Percentiles rank a stretch among this genome's conserved stretches.
phyloP scores from a whole-genome alignment of 2,888 invertebrate genomes.

The Amorpha juglandis region DNA sequence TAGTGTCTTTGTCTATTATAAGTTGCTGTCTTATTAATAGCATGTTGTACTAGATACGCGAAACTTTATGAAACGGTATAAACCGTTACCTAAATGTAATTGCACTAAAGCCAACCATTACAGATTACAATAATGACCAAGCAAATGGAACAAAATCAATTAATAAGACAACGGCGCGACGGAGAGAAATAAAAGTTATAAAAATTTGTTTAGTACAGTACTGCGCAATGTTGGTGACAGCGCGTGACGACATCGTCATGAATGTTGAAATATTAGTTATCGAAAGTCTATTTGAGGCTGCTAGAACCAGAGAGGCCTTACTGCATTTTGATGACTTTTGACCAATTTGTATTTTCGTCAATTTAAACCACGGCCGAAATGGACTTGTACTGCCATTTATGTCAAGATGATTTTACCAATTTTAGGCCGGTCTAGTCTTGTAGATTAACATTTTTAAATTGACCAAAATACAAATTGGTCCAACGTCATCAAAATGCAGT shows the following conservation, averaged over 20 bases:
- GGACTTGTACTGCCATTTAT: too few relatives aligned
- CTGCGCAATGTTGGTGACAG: constrained; percentile 42
- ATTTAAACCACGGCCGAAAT: too few relatives aligned
- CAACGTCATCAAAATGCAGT: too few relatives aligned
- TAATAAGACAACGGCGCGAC: neutral
- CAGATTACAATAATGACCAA: constrained; percentile 13
- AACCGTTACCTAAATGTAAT: constrained; percentile 5
- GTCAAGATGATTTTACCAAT: too few relatives aligned
- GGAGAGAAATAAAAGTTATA: constrained; percentile 27
- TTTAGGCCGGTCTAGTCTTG: too few relatives aligned
- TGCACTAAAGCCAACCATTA: constrained; percentile 12
- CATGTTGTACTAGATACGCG: neutral
- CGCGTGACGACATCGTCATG: constrained; percentile 54
- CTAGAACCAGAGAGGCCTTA: too few relatives aligned
- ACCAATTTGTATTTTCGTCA: too few relatives aligned
- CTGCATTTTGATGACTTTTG: too few relatives aligned
- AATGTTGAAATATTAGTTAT: constrained; percentile 47
- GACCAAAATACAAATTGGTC: too few relatives aligned
- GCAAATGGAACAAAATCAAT: constrained; percentile 7
- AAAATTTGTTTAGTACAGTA: constrained; percentile 26
- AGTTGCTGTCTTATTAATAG: neutral
- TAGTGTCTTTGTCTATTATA: too few relatives aligned
- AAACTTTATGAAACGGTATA: constrained; percentile 4
- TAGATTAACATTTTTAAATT: too few relatives aligned
- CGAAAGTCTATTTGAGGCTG: constrained; percentile 36